Base-by-base conservation (phyloP, 1,140 invertebrate species). In the Scaptomyza montana region DNA sequence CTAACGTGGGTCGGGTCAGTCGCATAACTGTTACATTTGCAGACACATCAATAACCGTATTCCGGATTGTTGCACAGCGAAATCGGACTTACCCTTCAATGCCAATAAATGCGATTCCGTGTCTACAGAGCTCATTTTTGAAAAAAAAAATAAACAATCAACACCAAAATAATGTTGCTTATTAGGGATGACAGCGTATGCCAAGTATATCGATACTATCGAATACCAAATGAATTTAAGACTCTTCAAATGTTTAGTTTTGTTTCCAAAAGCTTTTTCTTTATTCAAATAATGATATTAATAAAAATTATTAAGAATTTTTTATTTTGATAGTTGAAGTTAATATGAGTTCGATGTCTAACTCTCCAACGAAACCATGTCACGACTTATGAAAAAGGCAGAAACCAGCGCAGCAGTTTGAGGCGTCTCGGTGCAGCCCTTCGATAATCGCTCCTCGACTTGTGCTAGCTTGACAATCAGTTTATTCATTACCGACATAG, bases 321-420 rank as follows among this genome's bases (percentile, higher is more conserved):
- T 33, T 33, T 33, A 33, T 33, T 33, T 33, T 33, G 0, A 33
- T 36, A 36, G 8, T 9, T 36, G 6, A 1, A n/a, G 4, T 43
- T 43, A 5, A 25, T 5, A 12, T n/a, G 10, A 43, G 12, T 46
- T 71, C 30, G 5, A 6, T 33, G 30, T 33, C 30, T 78, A 90
- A 51, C 82, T 78, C 43, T 90, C 85, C 28, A 90, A 25, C 13
- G 85, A 85, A 7, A 94, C 92, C 65, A 94, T 92, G 78, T 95
- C 93, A 55, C 96, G 93, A 30, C 94, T 95, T 49, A 94, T 92
- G 67, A 96, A 95, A 92, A 98, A 98, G 2, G 95, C 95, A 47
- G 96, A 93, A 30, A 98, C 94, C 13, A 98, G 92, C 12, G 96
- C 94, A 74, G 96, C 95, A n/a, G 98, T 92, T 93, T 98, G 97